These are phyloP conservation scores for Onthophagus taurus DNA, from an alignment of 1,140 invertebrate species.

Conservation along the genomic window DNA sequence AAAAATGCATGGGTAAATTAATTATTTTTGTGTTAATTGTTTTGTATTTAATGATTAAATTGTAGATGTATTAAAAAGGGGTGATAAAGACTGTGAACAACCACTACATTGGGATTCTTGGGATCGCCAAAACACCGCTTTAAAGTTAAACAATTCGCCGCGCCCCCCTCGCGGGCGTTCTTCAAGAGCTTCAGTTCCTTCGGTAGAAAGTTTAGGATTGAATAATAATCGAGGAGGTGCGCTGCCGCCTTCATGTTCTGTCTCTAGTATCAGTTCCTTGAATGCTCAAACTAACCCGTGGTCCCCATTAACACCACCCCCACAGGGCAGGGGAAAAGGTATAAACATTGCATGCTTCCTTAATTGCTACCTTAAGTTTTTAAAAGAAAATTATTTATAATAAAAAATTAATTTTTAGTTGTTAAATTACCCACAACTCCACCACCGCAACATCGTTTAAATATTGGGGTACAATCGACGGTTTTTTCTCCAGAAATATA, in stretches of 20 bases:
- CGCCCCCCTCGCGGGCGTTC: constrained; percentile 43
- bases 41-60: background rate
- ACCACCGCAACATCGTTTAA: constrained; percentile 63
- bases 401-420: constrained; percentile 21
- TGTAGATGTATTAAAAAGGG: constrained; percentile 46
- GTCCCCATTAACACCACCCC: constrained; percentile 33
- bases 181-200: constrained; percentile 47
- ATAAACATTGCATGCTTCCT: constrained; percentile 12
- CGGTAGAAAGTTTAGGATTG: constrained; percentile 48
- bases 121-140: constrained; percentile 48
- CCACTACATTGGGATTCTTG: constrained; percentile 89
- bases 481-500: constrained; percentile 36
- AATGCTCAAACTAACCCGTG: constrained; percentile 30
- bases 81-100: constrained; percentile 47
- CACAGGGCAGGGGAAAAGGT: constrained; percentile 33
- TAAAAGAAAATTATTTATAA: background rate
- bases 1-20: constrained; percentile 64
- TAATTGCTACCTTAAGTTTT: background rate
- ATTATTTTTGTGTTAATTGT: background rate
- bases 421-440: constrained; percentile 69
- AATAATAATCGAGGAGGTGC: constrained; percentile 37
- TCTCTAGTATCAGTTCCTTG: constrained; percentile 36
- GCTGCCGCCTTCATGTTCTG: constrained; percentile 34
- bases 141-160: constrained; percentile 47
- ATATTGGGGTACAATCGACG: constrained; percentile 42